These are phyloP conservation scores for Rhinella marina DNA, from an alignment of 2,797 vertebrate species.

Conservation along the genomic window DNA sequence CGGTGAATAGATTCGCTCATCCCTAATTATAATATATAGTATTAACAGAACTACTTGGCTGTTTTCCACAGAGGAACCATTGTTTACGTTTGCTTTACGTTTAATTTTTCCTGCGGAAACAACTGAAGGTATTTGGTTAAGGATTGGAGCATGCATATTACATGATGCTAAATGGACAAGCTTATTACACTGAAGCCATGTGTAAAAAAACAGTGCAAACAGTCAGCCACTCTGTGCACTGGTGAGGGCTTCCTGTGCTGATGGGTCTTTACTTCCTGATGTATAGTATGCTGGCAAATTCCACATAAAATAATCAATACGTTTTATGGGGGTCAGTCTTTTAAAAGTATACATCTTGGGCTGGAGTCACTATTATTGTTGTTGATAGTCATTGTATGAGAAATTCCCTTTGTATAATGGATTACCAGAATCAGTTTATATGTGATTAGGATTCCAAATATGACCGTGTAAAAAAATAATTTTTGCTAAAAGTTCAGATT, in stretches of 20 bases:
- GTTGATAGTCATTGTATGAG: neutral
- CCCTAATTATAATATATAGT: neutral
- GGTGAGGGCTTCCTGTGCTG: slow-evolving; percentile 14
- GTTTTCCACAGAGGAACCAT: slow-evolving; percentile 8
- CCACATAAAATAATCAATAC: slow-evolving; percentile 16
- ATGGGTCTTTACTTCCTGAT: slow-evolving; percentile 22
- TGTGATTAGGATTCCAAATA: neutral
- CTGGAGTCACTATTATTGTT: neutral
- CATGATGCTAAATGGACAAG: slow-evolving; percentile 55
- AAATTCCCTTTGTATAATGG: neutral
- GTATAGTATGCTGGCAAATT: neutral
- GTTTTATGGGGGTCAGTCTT: neutral
- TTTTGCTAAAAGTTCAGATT: too few relatives aligned
- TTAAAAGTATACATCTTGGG: neutral
- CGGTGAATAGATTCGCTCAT: too few relatives aligned
- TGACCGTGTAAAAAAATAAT: too few relatives aligned
- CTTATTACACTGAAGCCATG: slow-evolving; percentile 41
- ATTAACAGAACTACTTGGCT: neutral
- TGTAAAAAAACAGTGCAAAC: slow-evolving; percentile 31
- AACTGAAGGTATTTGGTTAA: slow-evolving; percentile 38
- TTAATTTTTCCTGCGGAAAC: slow-evolving; percentile 52
- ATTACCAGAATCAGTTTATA: neutral
- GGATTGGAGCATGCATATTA: slow-evolving; percentile 37
- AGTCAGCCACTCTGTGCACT: neutral
- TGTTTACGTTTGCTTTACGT: slow-evolving; percentile 3